Evolutionary conservation across 2,797 vertebrate genomes (phyloP).

Genomic region (Anguilla obscura): DNA sequence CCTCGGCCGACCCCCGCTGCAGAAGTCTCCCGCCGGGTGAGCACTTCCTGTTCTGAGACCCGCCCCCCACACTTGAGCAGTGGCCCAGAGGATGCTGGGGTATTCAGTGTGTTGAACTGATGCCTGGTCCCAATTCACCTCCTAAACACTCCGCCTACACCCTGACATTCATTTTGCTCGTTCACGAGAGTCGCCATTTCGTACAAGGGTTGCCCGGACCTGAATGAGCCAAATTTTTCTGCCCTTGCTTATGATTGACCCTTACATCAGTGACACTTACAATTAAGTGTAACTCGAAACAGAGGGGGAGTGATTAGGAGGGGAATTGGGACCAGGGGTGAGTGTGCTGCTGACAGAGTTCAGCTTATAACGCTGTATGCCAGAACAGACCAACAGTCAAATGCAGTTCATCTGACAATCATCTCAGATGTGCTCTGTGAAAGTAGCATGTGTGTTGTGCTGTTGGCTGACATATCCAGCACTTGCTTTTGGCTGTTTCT

Average conservation of each 20-base stretch:
- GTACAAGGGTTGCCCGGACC: too few species aligned
- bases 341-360: not conserved
- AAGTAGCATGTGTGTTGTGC: not conserved
- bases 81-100: not conserved
- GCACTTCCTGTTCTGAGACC: conserved; percentile 16
- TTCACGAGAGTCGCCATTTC: too few species aligned
- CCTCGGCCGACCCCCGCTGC: conserved; percentile 76
- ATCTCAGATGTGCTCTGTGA: not conserved
- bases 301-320: too few species aligned
- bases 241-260: too few species aligned
- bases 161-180: too few species aligned
- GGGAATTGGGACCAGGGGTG: too few species aligned
- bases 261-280: too few species aligned
- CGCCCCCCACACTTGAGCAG: not conserved
- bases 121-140: too few species aligned
- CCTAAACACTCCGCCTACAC: too few species aligned
- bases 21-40: conserved; percentile 81
- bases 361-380: not conserved
- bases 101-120: not conserved
- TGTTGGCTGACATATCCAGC: not conserved
- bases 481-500: not conserved
- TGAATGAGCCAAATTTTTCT: too few species aligned
- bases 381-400: not conserved
- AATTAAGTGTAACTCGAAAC: too few species aligned
- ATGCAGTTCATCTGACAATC: not conserved